Base-by-base conservation (phyloP, 1,140 invertebrate genomes). In the Araneus ventricosus region DNA sequence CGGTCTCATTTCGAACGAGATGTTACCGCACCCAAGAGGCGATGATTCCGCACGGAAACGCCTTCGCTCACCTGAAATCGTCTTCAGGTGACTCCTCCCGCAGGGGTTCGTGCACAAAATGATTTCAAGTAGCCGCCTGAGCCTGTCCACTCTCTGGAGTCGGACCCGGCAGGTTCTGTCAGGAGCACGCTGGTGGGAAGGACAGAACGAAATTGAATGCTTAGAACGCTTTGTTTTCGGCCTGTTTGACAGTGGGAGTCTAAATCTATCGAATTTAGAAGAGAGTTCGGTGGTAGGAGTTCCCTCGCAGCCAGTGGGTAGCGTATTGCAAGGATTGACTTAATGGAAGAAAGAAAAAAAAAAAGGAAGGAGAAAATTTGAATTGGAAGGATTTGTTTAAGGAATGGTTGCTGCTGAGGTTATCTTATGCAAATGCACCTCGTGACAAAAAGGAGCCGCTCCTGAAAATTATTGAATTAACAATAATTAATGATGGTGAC, bases 21-120 rank as follows among this genome's bases (percentile, higher is more conserved):
- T 80, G 20, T n/a, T 92, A 92, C 90, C 90, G 90, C 90, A 92
- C 90, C 90, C 90, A 86, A 85, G n/a, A 70, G 61, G 84, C 91
- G 85, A 93, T 93, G 91, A 88, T 75, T 79, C 91, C 39, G 20
- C 39, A 27, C 52, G 63, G 80, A 52, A 92, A 92, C 90, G 90
- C 90, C 90, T 92, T 86, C 24, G 45, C 75, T 82, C 52, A 84
- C 70, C 52, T 90, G 61, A 14, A 89, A 63, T 88, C 52, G 27
- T 90, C 75, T 90, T 90, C 57, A 80, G 45, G 70, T 82, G 59
- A 57, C 80, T 85, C 80, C 80, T 52, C 91, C 84, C 70, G 39
- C 80, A 22, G 41, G 82, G 91, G 91, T 92, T 87, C 67, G 41
- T 92, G 39, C 85, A 92, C 67, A 87, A 92, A 92, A 57, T 92